Evolutionary conservation across 1,140 invertebrate species (phyloP).

Genomic region (Pogonomyrmex californicus): DNA sequence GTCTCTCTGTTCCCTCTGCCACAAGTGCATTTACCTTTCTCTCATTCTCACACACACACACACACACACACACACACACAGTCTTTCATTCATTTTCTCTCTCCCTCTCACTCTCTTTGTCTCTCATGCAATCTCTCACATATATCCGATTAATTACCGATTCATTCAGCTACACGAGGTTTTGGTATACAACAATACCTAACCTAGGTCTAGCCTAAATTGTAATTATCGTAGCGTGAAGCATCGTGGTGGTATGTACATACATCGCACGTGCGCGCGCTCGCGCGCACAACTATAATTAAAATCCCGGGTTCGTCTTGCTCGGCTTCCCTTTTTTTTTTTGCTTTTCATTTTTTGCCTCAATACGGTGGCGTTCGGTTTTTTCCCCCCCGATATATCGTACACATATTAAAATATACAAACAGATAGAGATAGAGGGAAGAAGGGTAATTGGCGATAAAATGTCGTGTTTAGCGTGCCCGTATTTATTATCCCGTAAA

Average conservation of each 20-base stretch:
- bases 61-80: no score
- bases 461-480: conserved; percentile 47
- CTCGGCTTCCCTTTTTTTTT: not conserved
- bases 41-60: conserved; percentile 50
- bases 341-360: conserved; percentile 38
- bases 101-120: conserved; percentile 64
- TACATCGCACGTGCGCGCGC: conserved; percentile 79
- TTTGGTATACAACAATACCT: conserved; percentile 78
- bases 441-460: conserved; percentile 60
- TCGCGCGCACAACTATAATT: conserved; percentile 66
- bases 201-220: conserved; percentile 78
- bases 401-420: conserved; percentile 44
- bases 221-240: conserved; percentile 78
- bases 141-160: conserved; percentile 55
- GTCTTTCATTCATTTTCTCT: not conserved
- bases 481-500: conserved; percentile 35
- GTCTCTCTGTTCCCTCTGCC: conserved; percentile 70
- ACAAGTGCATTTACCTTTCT: conserved; percentile 54
- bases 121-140: conserved; percentile 21
- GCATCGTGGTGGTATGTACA: conserved; percentile 81
- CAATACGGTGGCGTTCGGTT: conserved; percentile 52
- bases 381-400: conserved; percentile 2
- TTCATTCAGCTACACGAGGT: conserved; percentile 77
- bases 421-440: conserved; percentile 27
- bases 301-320: conserved; percentile 63